A percentile compares a stretch with the other conserved stretches of the same genome.
Evolutionary conservation across 2,888 invertebrate genomes (phyloP).

Genomic region (Perdita meconis): DNA sequence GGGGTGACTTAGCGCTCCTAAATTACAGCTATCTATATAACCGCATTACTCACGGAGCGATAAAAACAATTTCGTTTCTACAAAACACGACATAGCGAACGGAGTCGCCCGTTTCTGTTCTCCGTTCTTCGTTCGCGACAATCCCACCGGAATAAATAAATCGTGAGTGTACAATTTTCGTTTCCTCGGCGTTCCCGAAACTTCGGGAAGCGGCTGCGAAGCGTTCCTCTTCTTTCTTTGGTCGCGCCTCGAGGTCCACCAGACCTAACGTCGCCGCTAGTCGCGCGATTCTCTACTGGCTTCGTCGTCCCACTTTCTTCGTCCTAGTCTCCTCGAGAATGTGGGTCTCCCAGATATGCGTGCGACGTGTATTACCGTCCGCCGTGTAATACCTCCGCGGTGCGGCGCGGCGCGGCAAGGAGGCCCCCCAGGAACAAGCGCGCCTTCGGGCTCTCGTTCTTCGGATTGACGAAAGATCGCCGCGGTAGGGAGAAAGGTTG

Average conservation of each 20-base stretch:
- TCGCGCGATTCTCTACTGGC: slow-evolving; percentile 37
- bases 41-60: too few species aligned
- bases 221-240: background rate
- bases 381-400: slow-evolving; percentile 31
- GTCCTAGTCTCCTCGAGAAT: slow-evolving; percentile 71
- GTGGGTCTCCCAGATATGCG: slow-evolving; percentile 66
- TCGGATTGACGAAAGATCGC: background rate
- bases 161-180: background rate
- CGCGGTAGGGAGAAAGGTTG: background rate
- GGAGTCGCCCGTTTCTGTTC: background rate
- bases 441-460: slow-evolving; percentile 8
- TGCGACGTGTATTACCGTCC: slow-evolving; percentile 20
- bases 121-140: background rate
- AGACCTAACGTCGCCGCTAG: slow-evolving; percentile 3
- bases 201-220: background rate
- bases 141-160: slow-evolving; percentile 16
- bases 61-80: too few species aligned
- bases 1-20: background rate
- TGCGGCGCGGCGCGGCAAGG: slow-evolving; percentile 24
- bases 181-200: background rate
- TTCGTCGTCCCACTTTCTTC: slow-evolving; percentile 75
- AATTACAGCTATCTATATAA: background rate
- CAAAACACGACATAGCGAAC: background rate
- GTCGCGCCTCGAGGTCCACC: background rate
- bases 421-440: slow-evolving; percentile 30